A percentile compares a stretch with the other conserved stretches of the same genome.
Conservation (phyloP, 2,888 invertebrate species). For the Drosophila picticornis region DNA sequence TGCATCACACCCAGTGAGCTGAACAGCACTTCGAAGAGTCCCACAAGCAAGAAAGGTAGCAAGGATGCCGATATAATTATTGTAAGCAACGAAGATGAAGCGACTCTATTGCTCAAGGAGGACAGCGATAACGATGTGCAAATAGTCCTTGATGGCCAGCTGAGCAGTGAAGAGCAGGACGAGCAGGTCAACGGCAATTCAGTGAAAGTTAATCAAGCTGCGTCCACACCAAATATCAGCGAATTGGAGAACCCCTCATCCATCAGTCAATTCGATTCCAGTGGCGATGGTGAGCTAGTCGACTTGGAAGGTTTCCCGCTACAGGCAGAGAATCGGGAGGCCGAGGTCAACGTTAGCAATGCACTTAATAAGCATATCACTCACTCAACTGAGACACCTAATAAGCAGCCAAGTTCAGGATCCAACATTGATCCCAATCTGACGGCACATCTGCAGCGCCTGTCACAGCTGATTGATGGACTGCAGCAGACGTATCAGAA, state of each 20-base stretch:
- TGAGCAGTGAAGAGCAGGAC: constrained; percentile 71
- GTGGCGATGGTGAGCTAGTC: constrained; percentile 82
- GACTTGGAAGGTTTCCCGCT: constrained; percentile 64
- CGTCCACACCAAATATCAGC: constrained; percentile 1
- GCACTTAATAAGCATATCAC: constrained; percentile 5
- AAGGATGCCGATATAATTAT: constrained; percentile 67
- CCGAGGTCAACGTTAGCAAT: constrained; percentile 16
- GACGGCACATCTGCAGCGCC: constrained; percentile 83
- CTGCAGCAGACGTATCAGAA: constrained; percentile 82
- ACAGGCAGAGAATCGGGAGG: constrained; percentile 69
- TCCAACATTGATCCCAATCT: constrained; percentile 80
- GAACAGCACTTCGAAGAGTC: constrained; percentile 18
- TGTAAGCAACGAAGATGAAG: constrained; percentile 61
- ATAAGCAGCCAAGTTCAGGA: constrained; percentile 20
- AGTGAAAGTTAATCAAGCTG: not conserved
- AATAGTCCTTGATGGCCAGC: constrained; percentile 54
- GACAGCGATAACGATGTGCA: constrained; percentile 72
- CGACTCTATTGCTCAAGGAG: constrained; percentile 49
- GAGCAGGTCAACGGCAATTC: constrained; percentile 11
- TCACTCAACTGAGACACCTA: not conserved
- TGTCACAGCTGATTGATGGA: constrained; percentile 84
- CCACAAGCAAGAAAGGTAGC: not conserved
- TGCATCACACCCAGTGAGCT: constrained; percentile 76
- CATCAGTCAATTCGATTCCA: constrained; percentile 70
- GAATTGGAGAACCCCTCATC: constrained; percentile 48